Evolutionary conservation across 2,113 vertebrate genomes (phyloP).

Genomic region (Heterotilapia buettikoferi): DNA sequence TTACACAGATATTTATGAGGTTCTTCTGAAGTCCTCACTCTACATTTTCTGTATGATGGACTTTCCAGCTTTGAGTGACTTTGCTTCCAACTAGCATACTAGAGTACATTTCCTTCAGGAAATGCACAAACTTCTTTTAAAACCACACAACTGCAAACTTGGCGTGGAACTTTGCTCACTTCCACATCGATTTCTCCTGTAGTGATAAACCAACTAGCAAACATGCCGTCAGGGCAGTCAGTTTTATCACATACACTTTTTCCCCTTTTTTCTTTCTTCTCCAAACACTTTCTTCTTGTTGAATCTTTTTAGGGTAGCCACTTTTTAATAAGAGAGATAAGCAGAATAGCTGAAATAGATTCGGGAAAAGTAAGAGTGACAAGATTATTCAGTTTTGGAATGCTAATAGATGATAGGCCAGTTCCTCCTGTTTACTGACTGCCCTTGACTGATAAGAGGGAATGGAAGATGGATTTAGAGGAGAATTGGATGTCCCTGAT

Average conservation of each 20-base stretch:
- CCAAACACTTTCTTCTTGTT: too few species aligned
- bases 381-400: slow-evolving; percentile 39
- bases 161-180: not conserved
- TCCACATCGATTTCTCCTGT: not conserved
- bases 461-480: slow-evolving; percentile 44
- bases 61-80: not conserved
- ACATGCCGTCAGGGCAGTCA: not conserved
- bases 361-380: not conserved
- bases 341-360: not conserved
- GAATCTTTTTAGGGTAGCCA: not conserved
- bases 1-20: not conserved
- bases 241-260: not conserved
- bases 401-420: slow-evolving; percentile 39
- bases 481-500: slow-evolving; percentile 41
- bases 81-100: not conserved
- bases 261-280: not conserved
- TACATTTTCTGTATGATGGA: not conserved
- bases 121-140: not conserved
- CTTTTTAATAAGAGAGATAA: slow-evolving; percentile 33
- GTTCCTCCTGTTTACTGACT: slow-evolving; percentile 27
- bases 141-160: not conserved
- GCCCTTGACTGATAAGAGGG: slow-evolving; percentile 45
- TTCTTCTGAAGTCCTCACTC: not conserved
- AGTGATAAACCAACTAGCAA: not conserved
- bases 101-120: not conserved